Evolutionary conservation across 2,797 vertebrate species (phyloP).

Genomic region (Sebastes iracundus): DNA sequence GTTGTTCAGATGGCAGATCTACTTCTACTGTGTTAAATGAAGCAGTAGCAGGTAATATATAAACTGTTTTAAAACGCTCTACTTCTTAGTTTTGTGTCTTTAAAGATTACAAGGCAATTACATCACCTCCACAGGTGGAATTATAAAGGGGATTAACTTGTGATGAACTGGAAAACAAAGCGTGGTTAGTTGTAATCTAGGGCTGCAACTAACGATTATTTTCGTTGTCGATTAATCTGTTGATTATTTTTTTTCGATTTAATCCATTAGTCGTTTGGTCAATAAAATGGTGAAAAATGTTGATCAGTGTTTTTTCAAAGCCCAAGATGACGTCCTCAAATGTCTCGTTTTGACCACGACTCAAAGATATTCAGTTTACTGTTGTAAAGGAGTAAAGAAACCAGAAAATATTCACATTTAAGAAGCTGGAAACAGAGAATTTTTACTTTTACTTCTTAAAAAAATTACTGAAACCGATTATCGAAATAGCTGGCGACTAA

Average conservation of each 20-base stretch:
- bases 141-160: neutral
- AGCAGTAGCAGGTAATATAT: conserved; percentile 20
- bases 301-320: neutral
- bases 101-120: neutral
- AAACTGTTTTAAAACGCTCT: neutral
- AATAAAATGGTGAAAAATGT: neutral
- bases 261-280: neutral
- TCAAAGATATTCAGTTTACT: neutral
- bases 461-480: too few species aligned
- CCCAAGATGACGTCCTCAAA: neutral
- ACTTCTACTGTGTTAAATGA: conserved; percentile 52
- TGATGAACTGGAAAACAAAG: neutral
- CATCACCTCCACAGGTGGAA: neutral
- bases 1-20: conserved; percentile 31
- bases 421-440: neutral
- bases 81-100: neutral
- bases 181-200: neutral
- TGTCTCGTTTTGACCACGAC: neutral
- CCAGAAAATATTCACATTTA: neutral
- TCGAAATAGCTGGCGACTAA: too few species aligned
- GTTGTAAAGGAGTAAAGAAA: neutral
- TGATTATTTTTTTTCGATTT: neutral
- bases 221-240: too few species aligned
- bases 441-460: too few species aligned
- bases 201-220: too few species aligned